Evolutionary conservation across 2,888 invertebrate species (phyloP), one percentile per base, ranked within the genome.

Genomic region (Eueremaeus valkanovi): DNA sequence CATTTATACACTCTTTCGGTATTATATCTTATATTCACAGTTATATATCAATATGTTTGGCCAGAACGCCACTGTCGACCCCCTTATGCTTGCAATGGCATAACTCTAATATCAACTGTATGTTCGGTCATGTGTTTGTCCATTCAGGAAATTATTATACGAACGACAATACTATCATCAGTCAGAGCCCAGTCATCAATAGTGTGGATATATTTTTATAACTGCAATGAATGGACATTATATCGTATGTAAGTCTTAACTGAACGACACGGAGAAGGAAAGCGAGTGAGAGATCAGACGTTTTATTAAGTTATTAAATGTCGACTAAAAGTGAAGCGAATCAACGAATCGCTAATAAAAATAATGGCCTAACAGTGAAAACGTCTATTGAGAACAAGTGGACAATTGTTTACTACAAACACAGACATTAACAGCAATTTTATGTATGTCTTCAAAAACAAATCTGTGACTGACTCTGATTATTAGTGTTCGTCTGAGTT

Each of bases 101-200:
- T 55, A 27, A 55, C 21, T 45, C n/a, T n/a, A n/a, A n/a, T n/a
- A n/a, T n/a, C n/a, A n/a, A n/a, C n/a, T n/a, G 24, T 27, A n/a
- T 33, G 18, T 29, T 33, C 8, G 13, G 31, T n/a, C 33, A 31
- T 33, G 31, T 61, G 61, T 61, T 21, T 31, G 66, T 33, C 66
- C 66, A 66, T 66, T 66, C 66, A 66, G 66, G 66, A 66, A 66
- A 66, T 66, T 66, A 66, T 66, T 66, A 36, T 66, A 66, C 31
- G n/a, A 21, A 66, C 36, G 66, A 66, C 36, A 36, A 66, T 36
- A 66, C 33, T 21, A 66, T 36, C 18, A 36, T 36, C 8, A n/a
- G 66, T 40, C 36, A 36, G n/a, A n/a, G n/a, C 3, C 21, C 33
- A 33, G n/a, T 66, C 66, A 36, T 66, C 66, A 66, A 40, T 66